These are phyloP conservation scores for Bemisia tabaci DNA, from an alignment of 1,140 invertebrate species.

Conservation along the genomic window DNA sequence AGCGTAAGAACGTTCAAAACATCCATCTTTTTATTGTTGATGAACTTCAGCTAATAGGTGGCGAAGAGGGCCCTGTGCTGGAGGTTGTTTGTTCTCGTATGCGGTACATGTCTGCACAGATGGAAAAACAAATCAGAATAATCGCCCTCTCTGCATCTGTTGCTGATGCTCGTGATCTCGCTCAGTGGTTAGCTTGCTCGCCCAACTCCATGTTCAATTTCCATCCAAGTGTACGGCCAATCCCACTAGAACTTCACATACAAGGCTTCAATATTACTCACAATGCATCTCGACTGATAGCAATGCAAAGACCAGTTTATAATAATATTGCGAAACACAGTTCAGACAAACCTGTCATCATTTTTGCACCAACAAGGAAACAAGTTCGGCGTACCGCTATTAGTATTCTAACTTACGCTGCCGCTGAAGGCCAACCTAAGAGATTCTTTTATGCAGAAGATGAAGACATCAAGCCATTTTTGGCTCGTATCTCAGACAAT, in stretches of 20 bases:
- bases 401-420: slow-evolving; percentile 84
- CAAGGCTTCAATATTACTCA: slow-evolving; percentile 97
- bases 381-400: slow-evolving; percentile 89
- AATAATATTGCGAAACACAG: slow-evolving; percentile 83
- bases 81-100: slow-evolving; percentile 97
- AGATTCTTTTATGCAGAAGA: slow-evolving; percentile 81
- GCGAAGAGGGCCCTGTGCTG: slow-evolving; percentile 80
- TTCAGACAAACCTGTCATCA: slow-evolving; percentile 74
- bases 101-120: slow-evolving; percentile 93
- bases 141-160: slow-evolving; percentile 90
- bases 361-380: slow-evolving; percentile 94
- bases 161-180: slow-evolving; percentile 88
- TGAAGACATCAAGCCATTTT: slow-evolving; percentile 72
- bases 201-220: slow-evolving; percentile 94
- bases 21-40: slow-evolving; percentile 95
- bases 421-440: slow-evolving; percentile 69
- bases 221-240: slow-evolving; percentile 89
- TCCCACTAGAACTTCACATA: slow-evolving; percentile 90
- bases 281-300: slow-evolving; percentile 83
- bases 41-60: slow-evolving; percentile 79
- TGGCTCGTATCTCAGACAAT: slow-evolving; percentile 77
- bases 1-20: slow-evolving; percentile 95
- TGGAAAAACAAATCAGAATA: slow-evolving; percentile 86
- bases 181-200: slow-evolving; percentile 92
- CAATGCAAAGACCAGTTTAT: slow-evolving; percentile 96